These are phyloP conservation scores for Arge pagana DNA, from an alignment of 2,888 invertebrate species.

Conservation along the genomic window DNA sequence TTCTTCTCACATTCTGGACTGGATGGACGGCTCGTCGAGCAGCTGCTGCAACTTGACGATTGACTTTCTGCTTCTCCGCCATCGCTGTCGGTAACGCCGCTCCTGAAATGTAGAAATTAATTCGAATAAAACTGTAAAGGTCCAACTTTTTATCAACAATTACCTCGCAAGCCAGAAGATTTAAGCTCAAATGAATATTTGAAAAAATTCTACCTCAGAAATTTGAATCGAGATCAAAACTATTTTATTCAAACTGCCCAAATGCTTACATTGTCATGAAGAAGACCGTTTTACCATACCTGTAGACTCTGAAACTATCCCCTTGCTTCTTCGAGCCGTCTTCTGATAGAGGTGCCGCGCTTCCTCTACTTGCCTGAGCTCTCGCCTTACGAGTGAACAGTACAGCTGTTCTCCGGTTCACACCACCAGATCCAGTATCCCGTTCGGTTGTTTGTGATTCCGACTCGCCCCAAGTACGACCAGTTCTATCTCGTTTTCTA, in stretches of 20 bases:
- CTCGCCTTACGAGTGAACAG: conserved; percentile 76
- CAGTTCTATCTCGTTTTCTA: conserved; percentile 49
- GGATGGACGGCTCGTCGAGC: conserved; percentile 52
- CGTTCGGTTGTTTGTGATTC: conserved; percentile 40
- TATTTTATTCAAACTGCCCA: too few relatives aligned
- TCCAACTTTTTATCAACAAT: too few relatives aligned
- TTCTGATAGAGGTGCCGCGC: conserved; percentile 37
- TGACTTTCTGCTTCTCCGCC: conserved; percentile 54
- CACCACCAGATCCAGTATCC: conserved; percentile 62
- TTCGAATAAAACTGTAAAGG: not conserved
- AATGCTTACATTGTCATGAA: conserved; percentile 4
- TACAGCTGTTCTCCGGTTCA: conserved; percentile 76
- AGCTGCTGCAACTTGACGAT: conserved; percentile 55
- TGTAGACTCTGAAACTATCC: conserved; percentile 53
- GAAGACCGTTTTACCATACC: conserved; percentile 36
- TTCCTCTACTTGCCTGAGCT: conserved; percentile 59
- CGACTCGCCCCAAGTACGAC: conserved; percentile 47
- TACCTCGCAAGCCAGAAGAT: too few relatives aligned
- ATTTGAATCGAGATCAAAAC: too few relatives aligned
- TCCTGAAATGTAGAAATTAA: conserved; percentile 36
- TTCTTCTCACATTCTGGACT: conserved; percentile 48
- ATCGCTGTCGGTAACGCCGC: conserved; percentile 53
- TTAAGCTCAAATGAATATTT: too few relatives aligned
- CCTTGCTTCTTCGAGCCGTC: conserved; percentile 50
- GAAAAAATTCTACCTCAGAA: too few relatives aligned